A percentile compares a stretch with the other conserved stretches of the same genome.
These are phyloP conservation scores for Clavelina lepadiformis DNA, from an alignment of 23 tunicate species.

Conservation along the genomic window DNA sequence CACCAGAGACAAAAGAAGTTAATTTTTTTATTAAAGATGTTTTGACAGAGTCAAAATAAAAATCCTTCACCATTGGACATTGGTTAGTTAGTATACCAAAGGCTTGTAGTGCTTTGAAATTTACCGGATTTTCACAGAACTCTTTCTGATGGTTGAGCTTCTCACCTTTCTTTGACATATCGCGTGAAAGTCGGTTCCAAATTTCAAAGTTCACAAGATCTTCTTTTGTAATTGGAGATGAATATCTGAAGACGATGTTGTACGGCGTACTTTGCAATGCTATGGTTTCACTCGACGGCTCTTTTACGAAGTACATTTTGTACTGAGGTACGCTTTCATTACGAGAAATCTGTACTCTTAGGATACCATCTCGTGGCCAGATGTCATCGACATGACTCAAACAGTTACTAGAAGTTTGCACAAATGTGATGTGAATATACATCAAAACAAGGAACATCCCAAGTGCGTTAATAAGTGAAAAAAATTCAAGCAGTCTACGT, in stretches of 20 bases:
- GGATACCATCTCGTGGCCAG: conserved; percentile 72
- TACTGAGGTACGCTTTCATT: conserved; percentile 31
- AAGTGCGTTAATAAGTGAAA: conserved; percentile 61
- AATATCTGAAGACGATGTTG: conserved; percentile 32
- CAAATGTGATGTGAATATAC: conserved; percentile 78
- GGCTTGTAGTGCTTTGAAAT: background rate
- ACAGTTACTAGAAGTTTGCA: conserved; percentile 59
- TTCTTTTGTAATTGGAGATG: conserved; percentile 21
- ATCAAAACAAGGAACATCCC: conserved; percentile 54
- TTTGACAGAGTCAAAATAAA: conserved; percentile 15
- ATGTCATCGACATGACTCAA: conserved; percentile 59
- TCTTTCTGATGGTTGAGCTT: background rate
- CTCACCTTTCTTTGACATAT: background rate
- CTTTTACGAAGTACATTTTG: conserved; percentile 35
- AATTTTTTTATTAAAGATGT: conserved; percentile 2
- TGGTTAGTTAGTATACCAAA: conserved; percentile 22
- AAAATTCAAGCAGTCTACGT: conserved; percentile 75
- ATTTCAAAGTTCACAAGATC: conserved; percentile 20
- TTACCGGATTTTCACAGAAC: conserved; percentile 2
- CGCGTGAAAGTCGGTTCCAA: background rate
- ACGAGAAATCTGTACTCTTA: conserved; percentile 63
- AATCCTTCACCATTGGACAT: conserved; percentile 28
- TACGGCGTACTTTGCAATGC: conserved; percentile 54
- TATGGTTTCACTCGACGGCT: conserved; percentile 14
- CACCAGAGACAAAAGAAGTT: conserved; percentile 14